phyloP scores from a whole-genome alignment of 2,113 vertebrate species.

The Nothoprocta perdicaria region DNA sequence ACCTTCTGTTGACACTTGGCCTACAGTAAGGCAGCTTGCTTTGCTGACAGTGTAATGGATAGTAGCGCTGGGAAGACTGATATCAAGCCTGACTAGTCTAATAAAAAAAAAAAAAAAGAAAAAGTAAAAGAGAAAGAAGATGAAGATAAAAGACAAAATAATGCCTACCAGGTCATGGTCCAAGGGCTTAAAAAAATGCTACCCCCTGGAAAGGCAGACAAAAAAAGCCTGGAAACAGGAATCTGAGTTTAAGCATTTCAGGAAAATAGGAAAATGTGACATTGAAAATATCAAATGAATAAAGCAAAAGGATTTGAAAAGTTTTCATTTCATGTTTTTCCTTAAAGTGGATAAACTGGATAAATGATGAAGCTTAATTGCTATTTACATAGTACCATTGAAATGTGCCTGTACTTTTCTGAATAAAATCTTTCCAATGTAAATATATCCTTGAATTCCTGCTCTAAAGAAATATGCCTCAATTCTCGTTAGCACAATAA shows the following conservation, averaged over 20 bases:
- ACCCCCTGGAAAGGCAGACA: slow-evolving; percentile 50
- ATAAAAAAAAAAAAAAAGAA: slow-evolving; percentile 44
- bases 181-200: slow-evolving; percentile 52
- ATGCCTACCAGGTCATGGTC: slow-evolving; percentile 65
- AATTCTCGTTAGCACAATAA: slow-evolving; percentile 46
- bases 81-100: slow-evolving; percentile 70
- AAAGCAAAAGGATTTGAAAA: slow-evolving; percentile 20
- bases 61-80: slow-evolving; percentile 69
- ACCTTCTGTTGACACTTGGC: slow-evolving; percentile 88
- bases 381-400: slow-evolving; percentile 3
- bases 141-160: slow-evolving; percentile 72
- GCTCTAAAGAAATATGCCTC: slow-evolving; percentile 42
- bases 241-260: slow-evolving; percentile 48
- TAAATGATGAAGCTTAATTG: slow-evolving; percentile 52
- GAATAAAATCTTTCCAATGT: slow-evolving; percentile 14
- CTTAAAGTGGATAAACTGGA: slow-evolving; percentile 31
- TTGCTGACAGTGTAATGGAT: slow-evolving; percentile 83
- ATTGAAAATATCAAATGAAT: background rate
- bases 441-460: slow-evolving; percentile 33
- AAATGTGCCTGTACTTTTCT: slow-evolving; percentile 27
- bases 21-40: slow-evolving; percentile 66
- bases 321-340: slow-evolving; percentile 29
- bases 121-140: slow-evolving; percentile 39
- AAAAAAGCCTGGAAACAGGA: slow-evolving; percentile 35
- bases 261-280: background rate